These are phyloP conservation scores for Epizoanthus scotinus DNA, from an alignment of 92 coral and sea anemone genomes.

Conservation along the genomic window DNA sequence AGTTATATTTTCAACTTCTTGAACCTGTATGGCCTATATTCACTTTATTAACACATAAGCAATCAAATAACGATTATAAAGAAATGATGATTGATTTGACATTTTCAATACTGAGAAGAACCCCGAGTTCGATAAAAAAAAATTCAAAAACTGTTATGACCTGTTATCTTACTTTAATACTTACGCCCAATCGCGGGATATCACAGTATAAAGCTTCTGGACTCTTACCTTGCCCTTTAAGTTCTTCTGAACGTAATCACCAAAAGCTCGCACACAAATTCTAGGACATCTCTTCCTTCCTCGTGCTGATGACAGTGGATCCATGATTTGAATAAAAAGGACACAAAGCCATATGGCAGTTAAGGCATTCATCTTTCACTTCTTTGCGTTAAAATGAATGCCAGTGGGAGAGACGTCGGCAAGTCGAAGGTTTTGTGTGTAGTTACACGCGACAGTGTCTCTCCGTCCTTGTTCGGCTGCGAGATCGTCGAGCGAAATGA, in stretches of 20 bases:
- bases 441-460: too few species aligned
- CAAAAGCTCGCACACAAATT: constrained; percentile 15
- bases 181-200: not conserved
- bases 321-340: constrained; percentile 1
- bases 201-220: not conserved
- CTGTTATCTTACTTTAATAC: too few species aligned
- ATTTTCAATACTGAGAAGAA: not conserved
- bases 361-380: constrained; percentile 17
- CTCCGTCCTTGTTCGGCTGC: too few species aligned
- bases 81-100: constrained; percentile 12
- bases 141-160: too few species aligned
- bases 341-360: not conserved
- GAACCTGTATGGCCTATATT: too few species aligned
- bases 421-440: too few species aligned
- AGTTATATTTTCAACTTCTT: not conserved
- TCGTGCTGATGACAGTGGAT: not conserved
- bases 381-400: too few species aligned
- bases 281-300: constrained; percentile 22
- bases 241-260: constrained; percentile 6
- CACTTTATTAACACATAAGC: not conserved
- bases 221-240: constrained; percentile 31
- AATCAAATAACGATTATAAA: constrained; percentile 13
- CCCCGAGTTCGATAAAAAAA: not conserved
- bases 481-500: not conserved
- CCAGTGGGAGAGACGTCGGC: too few species aligned